phyloP scores from a whole-genome alignment of 2,797 vertebrate genomes.

The Cyprinodon diabolis region DNA sequence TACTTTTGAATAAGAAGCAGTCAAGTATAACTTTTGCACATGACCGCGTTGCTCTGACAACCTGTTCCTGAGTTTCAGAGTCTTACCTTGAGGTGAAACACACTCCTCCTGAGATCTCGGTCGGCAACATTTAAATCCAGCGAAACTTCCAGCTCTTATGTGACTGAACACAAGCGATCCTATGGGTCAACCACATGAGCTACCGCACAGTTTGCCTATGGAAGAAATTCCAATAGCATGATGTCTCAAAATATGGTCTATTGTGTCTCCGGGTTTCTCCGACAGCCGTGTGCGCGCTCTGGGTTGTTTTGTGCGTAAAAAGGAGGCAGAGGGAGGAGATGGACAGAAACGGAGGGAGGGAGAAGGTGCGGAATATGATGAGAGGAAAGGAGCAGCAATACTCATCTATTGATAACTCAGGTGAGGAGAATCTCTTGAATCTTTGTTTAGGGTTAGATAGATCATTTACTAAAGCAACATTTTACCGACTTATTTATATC shows the following conservation, averaged over 20 bases:
- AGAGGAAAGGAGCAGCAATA: slow-evolving; percentile 68
- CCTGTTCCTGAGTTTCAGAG: slow-evolving; percentile 48
- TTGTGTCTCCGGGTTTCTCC: slow-evolving; percentile 67
- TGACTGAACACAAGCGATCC: slow-evolving; percentile 42
- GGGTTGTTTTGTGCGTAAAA: slow-evolving; percentile 74
- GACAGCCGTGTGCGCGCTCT: slow-evolving; percentile 64
- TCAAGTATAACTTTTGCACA: not conserved
- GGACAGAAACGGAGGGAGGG: slow-evolving; percentile 69
- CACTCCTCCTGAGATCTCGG: slow-evolving; percentile 84
- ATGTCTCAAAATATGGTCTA: slow-evolving; percentile 67
- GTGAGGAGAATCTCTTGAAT: slow-evolving; percentile 50
- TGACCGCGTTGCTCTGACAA: slow-evolving; percentile 32
- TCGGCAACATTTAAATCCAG: slow-evolving; percentile 83
- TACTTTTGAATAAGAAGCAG: slow-evolving; percentile 1
- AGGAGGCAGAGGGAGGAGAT: slow-evolving; percentile 77
- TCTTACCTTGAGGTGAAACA: slow-evolving; percentile 86
- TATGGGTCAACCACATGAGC: slow-evolving; percentile 45
- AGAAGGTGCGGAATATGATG: slow-evolving; percentile 71
- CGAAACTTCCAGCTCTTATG: slow-evolving; percentile 50
- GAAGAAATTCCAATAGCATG: slow-evolving; percentile 70
- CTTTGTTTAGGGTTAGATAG: slow-evolving; percentile 44
- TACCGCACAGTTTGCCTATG: slow-evolving; percentile 55
- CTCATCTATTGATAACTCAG: slow-evolving; percentile 67
- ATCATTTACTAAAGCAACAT: slow-evolving; percentile 32
- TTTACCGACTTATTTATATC: slow-evolving; percentile 9